A percentile compares a stretch with the other conserved stretches of the same genome.
phyloP scores from a whole-genome alignment of 2,888 invertebrate species.

The Thymelicus acteon region DNA sequence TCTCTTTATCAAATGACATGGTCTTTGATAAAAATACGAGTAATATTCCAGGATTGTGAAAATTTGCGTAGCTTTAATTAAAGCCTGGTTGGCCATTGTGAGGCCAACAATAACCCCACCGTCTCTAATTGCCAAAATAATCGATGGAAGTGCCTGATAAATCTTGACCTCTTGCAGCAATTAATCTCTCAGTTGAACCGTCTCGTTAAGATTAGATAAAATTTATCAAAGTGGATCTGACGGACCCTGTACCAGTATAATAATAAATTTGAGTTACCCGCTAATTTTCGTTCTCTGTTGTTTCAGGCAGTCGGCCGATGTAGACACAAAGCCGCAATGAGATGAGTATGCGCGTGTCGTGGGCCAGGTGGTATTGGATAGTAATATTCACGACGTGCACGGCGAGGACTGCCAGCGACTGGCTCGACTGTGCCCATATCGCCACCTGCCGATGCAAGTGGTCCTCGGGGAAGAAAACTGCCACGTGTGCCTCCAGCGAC shows the following conservation, averaged over 20 bases:
- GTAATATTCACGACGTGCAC: conserved; percentile 80
- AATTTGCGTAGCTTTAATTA: conserved; percentile 24
- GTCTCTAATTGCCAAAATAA: background rate
- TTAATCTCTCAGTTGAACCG: conserved; percentile 23
- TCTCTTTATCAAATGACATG: no score
- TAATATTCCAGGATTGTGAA: conserved; percentile 5
- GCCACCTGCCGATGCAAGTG: conserved; percentile 95
- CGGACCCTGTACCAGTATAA: background rate
- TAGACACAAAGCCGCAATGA: conserved; percentile 81
- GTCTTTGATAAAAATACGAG: no score
- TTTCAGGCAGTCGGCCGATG: conserved; percentile 81
- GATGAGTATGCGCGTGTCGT: conserved; percentile 84
- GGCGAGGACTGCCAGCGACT: conserved; percentile 86
- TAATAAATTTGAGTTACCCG: conserved; percentile 48
- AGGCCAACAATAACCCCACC: background rate
- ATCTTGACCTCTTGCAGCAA: conserved; percentile 8
- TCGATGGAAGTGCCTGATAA: background rate
- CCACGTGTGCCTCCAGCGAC: conserved; percentile 92
- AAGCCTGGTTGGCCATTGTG: no score
- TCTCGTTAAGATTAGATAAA: conserved; percentile 27
- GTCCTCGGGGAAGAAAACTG: conserved; percentile 96
- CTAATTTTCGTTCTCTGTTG: conserved; percentile 68
- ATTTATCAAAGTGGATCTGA: conserved; percentile 34
- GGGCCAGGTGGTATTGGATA: conserved; percentile 83
- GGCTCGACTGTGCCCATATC: conserved; percentile 94